Percentiles rank a stretch among this genome's conserved stretches.
phyloP scores from a whole-genome alignment of 1,140 invertebrate genomes.

The Odontomachus brunneus region DNA sequence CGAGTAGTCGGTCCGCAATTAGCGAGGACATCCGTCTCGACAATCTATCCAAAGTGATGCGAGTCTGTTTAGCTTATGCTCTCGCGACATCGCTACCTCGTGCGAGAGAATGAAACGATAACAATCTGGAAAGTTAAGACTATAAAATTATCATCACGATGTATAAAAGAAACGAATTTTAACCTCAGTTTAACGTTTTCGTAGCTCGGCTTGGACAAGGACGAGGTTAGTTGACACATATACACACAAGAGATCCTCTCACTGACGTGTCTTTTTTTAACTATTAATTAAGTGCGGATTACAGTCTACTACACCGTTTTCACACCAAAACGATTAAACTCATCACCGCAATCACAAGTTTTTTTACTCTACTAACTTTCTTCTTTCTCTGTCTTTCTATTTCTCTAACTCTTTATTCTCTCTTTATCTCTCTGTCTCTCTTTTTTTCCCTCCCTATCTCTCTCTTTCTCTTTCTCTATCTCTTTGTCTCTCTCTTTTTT shows the following conservation, averaged over 20 bases:
- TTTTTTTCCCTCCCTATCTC: constrained; percentile 46
- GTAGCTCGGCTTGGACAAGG: constrained; percentile 95
- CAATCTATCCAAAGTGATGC: constrained; percentile 20
- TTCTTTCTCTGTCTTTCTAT: too few species aligned
- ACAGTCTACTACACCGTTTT: constrained; percentile 67
- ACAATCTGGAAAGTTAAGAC: constrained; percentile 45
- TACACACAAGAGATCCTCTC: constrained; percentile 74
- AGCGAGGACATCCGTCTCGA: constrained; percentile 15
- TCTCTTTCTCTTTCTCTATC: constrained; percentile 53
- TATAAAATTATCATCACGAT: constrained; percentile 50
- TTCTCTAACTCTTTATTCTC: constrained; percentile 18
- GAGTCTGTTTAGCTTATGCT: neutral
- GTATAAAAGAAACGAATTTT: constrained; percentile 79
- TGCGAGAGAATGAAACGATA: neutral
- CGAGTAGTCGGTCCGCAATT: constrained; percentile 2
- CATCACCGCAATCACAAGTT: constrained; percentile 77
- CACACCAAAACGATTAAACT: constrained; percentile 66
- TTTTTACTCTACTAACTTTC: constrained; percentile 70
- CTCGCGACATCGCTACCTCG: constrained; percentile 7
- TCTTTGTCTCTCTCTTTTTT: constrained; percentile 56
- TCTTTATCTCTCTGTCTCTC: constrained; percentile 62
- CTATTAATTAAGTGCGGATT: constrained; percentile 64
- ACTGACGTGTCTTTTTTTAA: constrained; percentile 68
- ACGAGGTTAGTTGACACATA: constrained; percentile 90
- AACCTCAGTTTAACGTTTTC: constrained; percentile 86